Evolutionary conservation across 1,140 invertebrate genomes (phyloP).

Genomic region (Matsumurasca onukii): DNA sequence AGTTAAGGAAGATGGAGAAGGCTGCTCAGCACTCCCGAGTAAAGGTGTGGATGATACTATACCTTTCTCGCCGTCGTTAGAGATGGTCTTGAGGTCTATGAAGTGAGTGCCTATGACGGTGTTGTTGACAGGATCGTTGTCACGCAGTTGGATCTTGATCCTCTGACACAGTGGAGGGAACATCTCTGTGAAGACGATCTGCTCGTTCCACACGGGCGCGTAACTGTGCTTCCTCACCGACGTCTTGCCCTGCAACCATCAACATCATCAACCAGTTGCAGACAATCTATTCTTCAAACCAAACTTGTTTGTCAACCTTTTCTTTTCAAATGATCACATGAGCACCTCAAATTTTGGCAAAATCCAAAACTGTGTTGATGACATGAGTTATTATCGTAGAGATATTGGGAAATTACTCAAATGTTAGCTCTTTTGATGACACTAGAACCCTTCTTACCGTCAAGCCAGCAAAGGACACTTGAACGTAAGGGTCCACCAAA

Average conservation of each 20-base stretch:
- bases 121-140: conserved; percentile 76
- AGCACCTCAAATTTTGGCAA: too few species aligned
- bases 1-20: too few species aligned
- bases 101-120: conserved; percentile 83
- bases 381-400: too few species aligned
- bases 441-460: conserved; percentile 76
- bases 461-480: conserved; percentile 85
- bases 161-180: conserved; percentile 83
- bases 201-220: conserved; percentile 81
- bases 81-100: conserved; percentile 77
- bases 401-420: too few species aligned
- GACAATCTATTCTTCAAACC: too few species aligned
- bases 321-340: too few species aligned
- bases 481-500: conserved; percentile 83
- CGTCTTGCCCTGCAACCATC: conserved; percentile 75
- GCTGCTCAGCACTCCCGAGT: too few species aligned
- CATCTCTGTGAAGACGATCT: conserved; percentile 84
- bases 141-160: conserved; percentile 77
- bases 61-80: conserved; percentile 82
- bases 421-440: too few species aligned
- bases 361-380: too few species aligned
- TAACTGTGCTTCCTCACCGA: conserved; percentile 75
- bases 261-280: too few species aligned
- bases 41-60: too few species aligned
- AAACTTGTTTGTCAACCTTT: too few species aligned